These are phyloP conservation scores for Coracopsis vasa DNA, from an alignment of 2,113 vertebrate genomes.

Conservation along the genomic window DNA sequence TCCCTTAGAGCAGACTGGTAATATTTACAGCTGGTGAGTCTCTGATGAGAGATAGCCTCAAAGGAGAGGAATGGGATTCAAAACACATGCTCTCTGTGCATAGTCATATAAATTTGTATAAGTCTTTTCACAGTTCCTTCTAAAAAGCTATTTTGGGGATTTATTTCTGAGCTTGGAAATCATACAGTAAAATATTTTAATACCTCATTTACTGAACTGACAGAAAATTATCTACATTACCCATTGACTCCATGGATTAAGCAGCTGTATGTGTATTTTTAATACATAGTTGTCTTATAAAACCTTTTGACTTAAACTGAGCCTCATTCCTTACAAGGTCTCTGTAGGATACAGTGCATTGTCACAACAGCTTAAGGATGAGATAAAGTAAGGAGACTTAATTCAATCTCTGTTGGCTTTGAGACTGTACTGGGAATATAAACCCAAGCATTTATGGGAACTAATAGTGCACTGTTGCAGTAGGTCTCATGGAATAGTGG, in stretches of 20 bases:
- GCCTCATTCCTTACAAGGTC: background rate
- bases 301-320: background rate
- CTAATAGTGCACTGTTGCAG: background rate
- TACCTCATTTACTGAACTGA: background rate
- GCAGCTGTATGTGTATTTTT: background rate
- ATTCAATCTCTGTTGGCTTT: slow-evolving; percentile 30
- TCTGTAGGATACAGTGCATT: background rate
- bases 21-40: background rate
- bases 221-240: background rate
- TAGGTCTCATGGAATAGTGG: background rate
- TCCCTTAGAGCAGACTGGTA: background rate
- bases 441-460: background rate
- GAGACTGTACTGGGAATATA: background rate
- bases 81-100: background rate
- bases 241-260: background rate
- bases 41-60: background rate
- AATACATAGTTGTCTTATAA: background rate
- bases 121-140: background rate
- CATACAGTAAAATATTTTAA: background rate
- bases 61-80: background rate
- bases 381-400: slow-evolving; percentile 28
- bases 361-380: slow-evolving; percentile 28
- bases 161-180: background rate
- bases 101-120: background rate
- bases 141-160: background rate